phyloP scores from a whole-genome alignment of 2,888 invertebrate genomes.

The Lumbricus terrestris region DNA sequence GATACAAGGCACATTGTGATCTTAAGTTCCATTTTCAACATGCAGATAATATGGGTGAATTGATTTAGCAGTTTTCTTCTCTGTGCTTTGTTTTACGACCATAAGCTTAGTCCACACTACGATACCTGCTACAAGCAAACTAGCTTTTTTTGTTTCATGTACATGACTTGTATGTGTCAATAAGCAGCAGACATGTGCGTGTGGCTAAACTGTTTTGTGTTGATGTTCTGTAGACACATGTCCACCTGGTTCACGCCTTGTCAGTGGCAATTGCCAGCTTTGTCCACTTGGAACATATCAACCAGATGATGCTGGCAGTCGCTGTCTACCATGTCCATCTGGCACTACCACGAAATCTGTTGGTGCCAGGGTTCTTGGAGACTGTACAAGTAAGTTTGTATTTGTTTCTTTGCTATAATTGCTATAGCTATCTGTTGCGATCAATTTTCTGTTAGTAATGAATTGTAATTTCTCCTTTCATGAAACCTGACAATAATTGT shows the following conservation, averaged over 20 bases:
- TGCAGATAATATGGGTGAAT: not conserved
- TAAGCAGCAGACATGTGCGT: too few relatives aligned
- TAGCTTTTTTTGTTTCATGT: too few relatives aligned
- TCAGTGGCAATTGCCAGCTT: not conserved
- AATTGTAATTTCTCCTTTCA: not conserved
- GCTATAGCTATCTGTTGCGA: not conserved
- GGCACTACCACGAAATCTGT: not conserved
- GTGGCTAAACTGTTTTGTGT: not conserved
- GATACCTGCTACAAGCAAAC: not conserved
- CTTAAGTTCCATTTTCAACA: not conserved
- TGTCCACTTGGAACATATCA: constrained; percentile 8
- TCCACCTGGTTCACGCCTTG: not conserved
- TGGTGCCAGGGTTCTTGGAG: constrained; percentile 11
- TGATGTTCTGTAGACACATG: not conserved
- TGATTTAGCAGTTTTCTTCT: not conserved
- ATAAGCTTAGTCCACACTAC: not conserved
- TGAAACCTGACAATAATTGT: not conserved
- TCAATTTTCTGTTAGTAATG: not conserved
- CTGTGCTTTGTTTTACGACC: not conserved
- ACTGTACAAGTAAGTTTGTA: not conserved
- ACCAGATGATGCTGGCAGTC: not conserved
- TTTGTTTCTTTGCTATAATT: not conserved
- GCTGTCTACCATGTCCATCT: not conserved
- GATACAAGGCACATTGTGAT: not conserved
- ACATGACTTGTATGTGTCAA: too few relatives aligned